Evolutionary conservation across 2,797 vertebrate species (phyloP).

Genomic region (Loriculus beryllinus): DNA sequence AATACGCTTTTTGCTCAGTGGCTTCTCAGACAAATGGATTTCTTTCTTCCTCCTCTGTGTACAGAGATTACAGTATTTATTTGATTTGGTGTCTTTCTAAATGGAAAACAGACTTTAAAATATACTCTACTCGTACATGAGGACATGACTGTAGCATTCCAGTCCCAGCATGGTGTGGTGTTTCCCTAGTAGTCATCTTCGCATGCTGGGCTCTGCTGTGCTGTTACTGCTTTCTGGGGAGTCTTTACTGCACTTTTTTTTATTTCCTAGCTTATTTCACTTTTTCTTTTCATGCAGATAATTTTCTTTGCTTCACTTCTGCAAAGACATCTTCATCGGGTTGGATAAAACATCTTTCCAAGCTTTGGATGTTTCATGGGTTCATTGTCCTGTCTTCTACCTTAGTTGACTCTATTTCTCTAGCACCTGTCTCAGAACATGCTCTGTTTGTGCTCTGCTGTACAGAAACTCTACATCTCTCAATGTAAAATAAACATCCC

Average conservation of each 20-base stretch:
- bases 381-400: conserved; percentile 72
- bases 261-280: conserved; percentile 67
- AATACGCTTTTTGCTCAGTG: neutral
- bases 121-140: neutral
- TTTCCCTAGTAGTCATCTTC: neutral
- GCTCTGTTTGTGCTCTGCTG: conserved; percentile 82
- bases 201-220: conserved; percentile 30
- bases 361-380: conserved; percentile 82
- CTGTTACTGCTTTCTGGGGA: conserved; percentile 3
- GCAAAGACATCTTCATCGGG: conserved; percentile 83
- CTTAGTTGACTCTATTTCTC: conserved; percentile 68
- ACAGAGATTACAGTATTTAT: neutral
- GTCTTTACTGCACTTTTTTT: conserved; percentile 70
- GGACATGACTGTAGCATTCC: neutral
- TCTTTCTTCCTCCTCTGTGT: neutral
- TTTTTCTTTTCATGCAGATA: conserved; percentile 88
- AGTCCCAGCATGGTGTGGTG: neutral
- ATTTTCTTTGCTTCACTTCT: conserved; percentile 89
- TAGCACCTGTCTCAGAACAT: conserved; percentile 68
- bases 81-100: neutral
- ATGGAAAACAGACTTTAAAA: neutral
- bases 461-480: conserved; percentile 85
- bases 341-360: conserved; percentile 83
- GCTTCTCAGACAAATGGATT: neutral
- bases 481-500: conserved; percentile 94